Evolutionary conservation across 2,113 vertebrate species (phyloP), one percentile per base, ranked within the genome.

Genomic region (Sander lucioperca): DNA sequence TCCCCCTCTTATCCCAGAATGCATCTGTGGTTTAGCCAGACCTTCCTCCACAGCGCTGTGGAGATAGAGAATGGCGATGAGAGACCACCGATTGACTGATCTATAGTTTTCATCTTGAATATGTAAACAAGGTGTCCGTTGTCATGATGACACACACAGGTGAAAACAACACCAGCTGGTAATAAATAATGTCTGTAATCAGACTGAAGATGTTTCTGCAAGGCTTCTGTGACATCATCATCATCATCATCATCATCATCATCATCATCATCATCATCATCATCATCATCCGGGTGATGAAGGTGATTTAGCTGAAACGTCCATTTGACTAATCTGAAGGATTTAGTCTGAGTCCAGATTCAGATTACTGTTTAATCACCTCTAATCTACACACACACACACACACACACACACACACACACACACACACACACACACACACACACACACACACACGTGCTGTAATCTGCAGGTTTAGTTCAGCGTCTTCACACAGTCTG

Each of bases 271-370:
- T 74, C n/a, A n/a, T n/a, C n/a, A n/a, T n/a, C n/a, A n/a, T n/a
- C n/a, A n/a, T n/a, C n/a, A n/a, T n/a, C n/a, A n/a, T n/a, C 75
- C 27, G 15, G 27, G 58, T 80, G 81, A 86, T 87, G 86, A 89
- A 89, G 90, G 88, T 89, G 69, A 83, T 91, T 88, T 30, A 88
- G 77, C 85, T 51, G 56, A 81, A 90, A 85, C 50, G 36, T 86
- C 82, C 84, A 86, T 90, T 91, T 90, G 84, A 84, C 83, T 93
- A 93, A 91, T 90, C 91, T 90, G 82, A 39, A 62, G 85, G 91
- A 80, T 89, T 92, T 80, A 80, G 74, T 86, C 90, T 85, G 85
- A 79, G 85, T 80, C 85, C 87, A 88, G 77, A 68, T 87, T 89
- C 75, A 84, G 86, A 91, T 89, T 91, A 88, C 33, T 63, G 79